These are phyloP conservation scores for Aleiodes leptofemur DNA, from an alignment of 2,888 invertebrate genomes.

Conservation along the genomic window DNA sequence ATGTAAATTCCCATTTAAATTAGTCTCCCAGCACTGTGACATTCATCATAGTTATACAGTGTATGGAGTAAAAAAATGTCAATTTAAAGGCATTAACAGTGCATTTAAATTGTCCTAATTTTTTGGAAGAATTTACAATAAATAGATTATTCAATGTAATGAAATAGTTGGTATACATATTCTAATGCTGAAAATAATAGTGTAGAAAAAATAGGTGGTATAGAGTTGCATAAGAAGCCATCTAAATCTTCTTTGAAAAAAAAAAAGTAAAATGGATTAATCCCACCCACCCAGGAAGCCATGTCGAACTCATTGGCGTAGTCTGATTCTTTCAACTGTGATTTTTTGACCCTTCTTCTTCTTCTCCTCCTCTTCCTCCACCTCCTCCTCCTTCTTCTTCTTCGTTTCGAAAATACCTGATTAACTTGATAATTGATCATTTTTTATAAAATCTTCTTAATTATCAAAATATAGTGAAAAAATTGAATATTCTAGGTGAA, in stretches of 20 bases:
- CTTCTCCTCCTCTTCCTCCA: neutral
- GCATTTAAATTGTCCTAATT: neutral
- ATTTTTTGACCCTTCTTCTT: conserved; percentile 35
- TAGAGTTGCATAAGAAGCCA: conserved; percentile 73
- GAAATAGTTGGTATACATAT: neutral
- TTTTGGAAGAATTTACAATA: neutral
- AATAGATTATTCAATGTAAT: neutral
- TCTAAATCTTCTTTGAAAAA: conserved; percentile 63
- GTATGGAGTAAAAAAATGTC: neutral
- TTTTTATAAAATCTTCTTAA: conserved; percentile 7
- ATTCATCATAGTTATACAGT: conserved; percentile 7
- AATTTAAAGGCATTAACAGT: neutral
- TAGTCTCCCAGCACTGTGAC: neutral
- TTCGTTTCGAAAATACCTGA: neutral
- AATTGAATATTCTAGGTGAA: neutral
- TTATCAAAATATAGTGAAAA: conserved; percentile 3
- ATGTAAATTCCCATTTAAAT: neutral
- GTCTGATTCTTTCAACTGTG: conserved; percentile 52
- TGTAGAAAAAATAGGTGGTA: conserved; percentile 58
- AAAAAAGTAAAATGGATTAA: conserved; percentile 74
- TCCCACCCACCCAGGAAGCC: conserved; percentile 71
- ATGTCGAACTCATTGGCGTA: conserved; percentile 70
- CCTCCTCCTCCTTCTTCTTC: conserved; percentile 12
- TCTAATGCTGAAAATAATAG: conserved; percentile 22
- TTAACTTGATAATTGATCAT: conserved; percentile 4